These are phyloP conservation scores for Prosopocoilus inquinatus DNA, from an alignment of 2,888 invertebrate genomes.

Conservation along the genomic window DNA sequence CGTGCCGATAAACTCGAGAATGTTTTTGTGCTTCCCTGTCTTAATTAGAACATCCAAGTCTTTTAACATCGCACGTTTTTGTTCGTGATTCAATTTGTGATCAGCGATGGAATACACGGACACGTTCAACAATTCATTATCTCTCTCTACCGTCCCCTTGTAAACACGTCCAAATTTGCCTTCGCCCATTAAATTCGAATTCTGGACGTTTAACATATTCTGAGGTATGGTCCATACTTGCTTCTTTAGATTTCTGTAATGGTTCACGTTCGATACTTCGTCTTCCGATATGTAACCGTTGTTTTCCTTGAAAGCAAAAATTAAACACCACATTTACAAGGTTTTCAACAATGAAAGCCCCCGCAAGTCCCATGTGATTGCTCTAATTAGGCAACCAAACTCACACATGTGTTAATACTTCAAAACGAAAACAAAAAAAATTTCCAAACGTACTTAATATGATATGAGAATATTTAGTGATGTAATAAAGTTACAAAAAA, in stretches of 20 bases:
- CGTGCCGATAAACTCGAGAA: conserved; percentile 73
- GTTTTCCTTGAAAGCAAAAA: conserved; percentile 58
- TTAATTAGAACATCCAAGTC: conserved; percentile 72
- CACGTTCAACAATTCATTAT: conserved; percentile 55
- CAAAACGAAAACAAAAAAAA: too few relatives aligned
- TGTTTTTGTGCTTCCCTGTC: conserved; percentile 67
- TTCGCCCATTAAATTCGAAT: conserved; percentile 60
- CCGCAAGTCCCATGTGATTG: too few relatives aligned
- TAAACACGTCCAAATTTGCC: conserved; percentile 80
- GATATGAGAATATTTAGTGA: too few relatives aligned
- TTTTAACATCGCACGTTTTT: conserved; percentile 58
- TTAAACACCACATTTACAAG: neutral
- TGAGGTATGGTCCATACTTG: conserved; percentile 74
- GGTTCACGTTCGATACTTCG: conserved; percentile 62
- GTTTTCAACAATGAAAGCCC: too few relatives aligned
- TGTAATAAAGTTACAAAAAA: too few relatives aligned
- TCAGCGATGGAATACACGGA: conserved; percentile 67
- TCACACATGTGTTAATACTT: too few relatives aligned
- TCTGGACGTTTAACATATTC: conserved; percentile 69
- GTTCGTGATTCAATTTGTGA: conserved; percentile 49
- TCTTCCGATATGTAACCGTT: conserved; percentile 75
- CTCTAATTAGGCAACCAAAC: too few relatives aligned
- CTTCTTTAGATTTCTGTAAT: conserved; percentile 72
- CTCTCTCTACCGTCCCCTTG: conserved; percentile 66
- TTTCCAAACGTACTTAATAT: too few relatives aligned